A percentile compares a stretch with the other conserved stretches of the same genome.
Evolutionary conservation across 2,888 invertebrate species (phyloP).

Genomic region (Adelognathus sp.): DNA sequence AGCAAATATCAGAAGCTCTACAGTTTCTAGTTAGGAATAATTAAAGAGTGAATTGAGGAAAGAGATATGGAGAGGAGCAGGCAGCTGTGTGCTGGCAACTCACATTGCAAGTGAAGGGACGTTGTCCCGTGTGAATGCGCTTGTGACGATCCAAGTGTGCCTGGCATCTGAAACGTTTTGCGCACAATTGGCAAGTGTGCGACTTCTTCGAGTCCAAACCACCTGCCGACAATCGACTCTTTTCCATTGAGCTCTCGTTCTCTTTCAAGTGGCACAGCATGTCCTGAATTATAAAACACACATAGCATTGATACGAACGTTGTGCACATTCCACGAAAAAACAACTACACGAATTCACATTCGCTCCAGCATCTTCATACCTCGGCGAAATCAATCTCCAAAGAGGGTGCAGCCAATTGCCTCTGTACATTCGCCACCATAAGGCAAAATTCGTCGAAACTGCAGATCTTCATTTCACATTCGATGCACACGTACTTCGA

Average conservation of each 20-base stretch:
- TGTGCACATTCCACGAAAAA: background rate
- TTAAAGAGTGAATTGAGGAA: background rate
- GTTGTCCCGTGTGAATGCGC: constrained; percentile 82
- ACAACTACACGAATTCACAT: background rate
- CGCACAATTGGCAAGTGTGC: constrained; percentile 78
- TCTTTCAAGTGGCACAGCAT: constrained; percentile 76
- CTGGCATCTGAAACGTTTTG: constrained; percentile 83
- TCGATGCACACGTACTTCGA: constrained; percentile 77
- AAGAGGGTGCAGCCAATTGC: constrained; percentile 72
- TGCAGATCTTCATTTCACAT: constrained; percentile 76
- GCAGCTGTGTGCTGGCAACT: too few relatives aligned
- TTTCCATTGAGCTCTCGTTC: constrained; percentile 59
- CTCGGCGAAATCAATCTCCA: constrained; percentile 78
- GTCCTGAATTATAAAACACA: constrained; percentile 64
- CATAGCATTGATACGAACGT: background rate
- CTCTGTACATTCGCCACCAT: constrained; percentile 78
- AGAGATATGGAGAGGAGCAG: background rate
- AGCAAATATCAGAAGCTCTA: background rate
- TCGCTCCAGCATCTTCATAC: constrained; percentile 56
- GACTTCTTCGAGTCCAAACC: constrained; percentile 51
- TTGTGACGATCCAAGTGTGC: constrained; percentile 84
- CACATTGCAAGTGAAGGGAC: constrained; percentile 83
- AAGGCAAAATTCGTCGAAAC: constrained; percentile 78
- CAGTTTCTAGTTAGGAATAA: too few relatives aligned
- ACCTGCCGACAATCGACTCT: background rate